Percentiles rank a stretch among this genome's conserved stretches.
Evolutionary conservation across 2,113 vertebrate genomes (phyloP).

Genomic region (Melanerpes aurifrons): DNA sequence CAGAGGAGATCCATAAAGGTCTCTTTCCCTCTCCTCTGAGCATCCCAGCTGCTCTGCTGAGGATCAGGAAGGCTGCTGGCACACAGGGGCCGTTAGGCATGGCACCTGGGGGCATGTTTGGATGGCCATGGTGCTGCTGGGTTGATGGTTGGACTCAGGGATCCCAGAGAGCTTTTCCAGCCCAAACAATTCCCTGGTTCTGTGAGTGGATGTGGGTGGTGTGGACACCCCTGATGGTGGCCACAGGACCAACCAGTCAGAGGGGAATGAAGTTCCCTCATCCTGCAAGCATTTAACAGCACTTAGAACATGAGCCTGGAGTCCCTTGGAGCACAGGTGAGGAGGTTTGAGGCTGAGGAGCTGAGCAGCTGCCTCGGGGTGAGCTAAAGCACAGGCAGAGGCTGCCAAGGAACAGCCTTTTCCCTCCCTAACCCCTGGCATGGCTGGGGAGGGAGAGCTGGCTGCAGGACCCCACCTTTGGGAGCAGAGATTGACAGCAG

Average conservation of each 20-base stretch:
- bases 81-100: too few relatives aligned
- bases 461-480: not conserved
- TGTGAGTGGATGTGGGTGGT: not conserved
- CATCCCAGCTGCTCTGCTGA: not conserved
- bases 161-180: too few relatives aligned
- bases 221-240: not conserved
- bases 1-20: not conserved
- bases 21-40: not conserved
- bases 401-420: not conserved
- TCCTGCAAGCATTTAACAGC: not conserved
- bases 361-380: accelerated
- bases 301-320: accelerated
- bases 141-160: too few relatives aligned
- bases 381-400: not conserved
- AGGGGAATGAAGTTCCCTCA: not conserved
- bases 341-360: not conserved
- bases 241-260: accelerated
- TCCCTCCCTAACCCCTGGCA: too few relatives aligned
- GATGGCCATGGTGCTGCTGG: too few relatives aligned
- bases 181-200: too few relatives aligned
- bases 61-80: accelerated
- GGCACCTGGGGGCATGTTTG: too few relatives aligned
- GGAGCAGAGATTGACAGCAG: not conserved
- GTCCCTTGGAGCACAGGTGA: not conserved
- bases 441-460: not conserved